Base-by-base conservation (phyloP, 2,888 invertebrate genomes). In the Oeneis ivallda region DNA sequence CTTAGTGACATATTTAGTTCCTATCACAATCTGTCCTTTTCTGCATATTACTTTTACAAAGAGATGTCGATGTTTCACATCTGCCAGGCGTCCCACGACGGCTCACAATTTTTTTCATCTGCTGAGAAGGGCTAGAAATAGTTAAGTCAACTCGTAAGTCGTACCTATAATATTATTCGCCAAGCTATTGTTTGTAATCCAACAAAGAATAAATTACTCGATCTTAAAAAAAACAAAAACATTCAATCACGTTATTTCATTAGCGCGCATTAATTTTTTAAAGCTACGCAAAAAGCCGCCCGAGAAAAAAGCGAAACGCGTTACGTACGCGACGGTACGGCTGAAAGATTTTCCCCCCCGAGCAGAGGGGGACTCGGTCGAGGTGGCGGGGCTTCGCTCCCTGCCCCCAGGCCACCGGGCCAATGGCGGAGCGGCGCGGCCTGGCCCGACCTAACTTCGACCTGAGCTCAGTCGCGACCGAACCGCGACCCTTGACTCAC, bases 401-500 rank as follows among this genome's bases (percentile, higher is more conserved):
- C 89, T 88, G 89, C 88, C 87, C 89, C 89, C 84, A 81, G 89
- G 88, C 88, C 89, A 89, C 89, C 89, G 90, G 90, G 90, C 90
- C 90, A 91, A 89, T 90, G 89, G 89, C 89, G 87, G 86, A 77
- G 89, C 88, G 85, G 80, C 86, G 87, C 86, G 87, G 84, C 87
- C 87, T 85, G 87, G 83, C 89, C 83, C 89, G 89, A 89, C 89
- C 60, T 60, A 49, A 84, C 89, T 86, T 87, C 89, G 89, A 89
- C 89, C 60, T 50, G 47, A 83, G 89, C 87, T 88, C 89, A 89
- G 89, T 89, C 89, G 90, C 89, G 89, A 81, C 86, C 85, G 82
- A 85, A 81, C 85, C 89, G 89, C 90, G 91, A 90, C 90, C 91
- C 91, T 86, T 91, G 90, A 90, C 90, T 89, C 89, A 90, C 87